Evolutionary conservation across 2,113 vertebrate species (phyloP), one percentile per base, ranked within the genome.

Genomic region (Sisor rabdophorus): DNA sequence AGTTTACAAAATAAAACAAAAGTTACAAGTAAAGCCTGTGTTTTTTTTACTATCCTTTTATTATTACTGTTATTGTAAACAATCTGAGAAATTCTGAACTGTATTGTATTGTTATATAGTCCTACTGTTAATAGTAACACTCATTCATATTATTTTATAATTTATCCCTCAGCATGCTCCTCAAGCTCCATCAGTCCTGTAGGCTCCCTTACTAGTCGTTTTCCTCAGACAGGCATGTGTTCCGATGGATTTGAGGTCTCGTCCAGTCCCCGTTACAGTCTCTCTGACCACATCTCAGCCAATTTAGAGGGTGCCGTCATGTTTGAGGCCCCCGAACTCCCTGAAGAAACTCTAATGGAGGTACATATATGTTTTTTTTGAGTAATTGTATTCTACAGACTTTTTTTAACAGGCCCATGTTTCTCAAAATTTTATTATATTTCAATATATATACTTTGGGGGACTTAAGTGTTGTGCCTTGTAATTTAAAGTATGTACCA

Each of bases 271-370:
- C 93, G 95, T 44, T 97, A 92, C 74, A 74, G 91, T 11, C 93
- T 95, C 64, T 81, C 90, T 0, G 95, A 97, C 79, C 89, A 94
- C 0, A 86, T 95, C 79, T 83, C 93, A 0, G 90, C 92, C 79
- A 96, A 96, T 86, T 87, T 95, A 87, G 95, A 96, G 30, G 92
- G 93, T 1, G 89, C 79, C 0, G 91, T 98, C 20, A 95, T 94
- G 0, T 98, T 98, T 6, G 95, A 98, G 83, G 94, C 95, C 48
- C 96, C 97, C 0, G 96, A 98, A 78, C 82, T 99, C 59, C 97
- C 96, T 0, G 97, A 99, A 77, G 97, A 99, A 89, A 99, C 96
- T 0, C 93, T 99, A 12, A 98, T 99, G 97, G 97, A 98, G 94
- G 97, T 98, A 85, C 84, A 92, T 44, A 44, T 36, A 6, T 20